Base-by-base conservation (phyloP, 2,113 vertebrate genomes). In the Geococcyx californianus region DNA sequence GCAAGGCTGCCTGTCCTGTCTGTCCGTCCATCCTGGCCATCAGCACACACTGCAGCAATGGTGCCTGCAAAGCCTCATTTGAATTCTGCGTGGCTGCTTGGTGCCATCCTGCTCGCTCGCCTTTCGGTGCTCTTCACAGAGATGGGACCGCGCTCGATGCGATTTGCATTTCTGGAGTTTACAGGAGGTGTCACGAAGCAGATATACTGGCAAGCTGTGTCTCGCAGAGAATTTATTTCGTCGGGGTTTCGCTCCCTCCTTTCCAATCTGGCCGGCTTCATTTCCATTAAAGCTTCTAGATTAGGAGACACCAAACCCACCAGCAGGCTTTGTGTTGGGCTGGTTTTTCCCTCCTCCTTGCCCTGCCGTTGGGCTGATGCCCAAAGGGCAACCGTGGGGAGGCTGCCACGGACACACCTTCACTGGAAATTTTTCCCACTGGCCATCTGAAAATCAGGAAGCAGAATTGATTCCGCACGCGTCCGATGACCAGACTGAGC, bases 201-300 rank as follows among this genome's bases (percentile, higher is more conserved):
- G 91, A 84, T 28, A 25, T 2, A 45, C 84, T 69, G 89, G 89
- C 94, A 95, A 94, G 87, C 94, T 93, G 94, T 5, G 93, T 96
- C 94, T 97, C 58, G 16, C 91, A 29, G 96, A 49, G 95, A 96
- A 95, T 97, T 95, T 81, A 89, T 97, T 94, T 64, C 33, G 26
- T 10, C 36, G 14, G 68, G 69, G 69, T 89, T 94, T 96, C 2
- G 10, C 89, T 93, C 84, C 93, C 87, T 94, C 91, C 91, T 92
- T 72, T 79, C 87, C 95, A 95, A 94, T 97, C 96, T 95, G 94
- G 45, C 79, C 47, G 25, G 10, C 33, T 89, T 45, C 69, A 28
- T 68, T 54, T 67, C 6, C 1, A 36, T 33, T 33, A 33, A 58
- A 92, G 72, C 92, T 14, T n/a, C 47, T 23, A 52, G 19, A 0